Percentiles rank a stretch among this genome's conserved stretches.
These are phyloP conservation scores for Cephus cinctus DNA, from an alignment of 1,140 invertebrate genomes.

Conservation along the genomic window DNA sequence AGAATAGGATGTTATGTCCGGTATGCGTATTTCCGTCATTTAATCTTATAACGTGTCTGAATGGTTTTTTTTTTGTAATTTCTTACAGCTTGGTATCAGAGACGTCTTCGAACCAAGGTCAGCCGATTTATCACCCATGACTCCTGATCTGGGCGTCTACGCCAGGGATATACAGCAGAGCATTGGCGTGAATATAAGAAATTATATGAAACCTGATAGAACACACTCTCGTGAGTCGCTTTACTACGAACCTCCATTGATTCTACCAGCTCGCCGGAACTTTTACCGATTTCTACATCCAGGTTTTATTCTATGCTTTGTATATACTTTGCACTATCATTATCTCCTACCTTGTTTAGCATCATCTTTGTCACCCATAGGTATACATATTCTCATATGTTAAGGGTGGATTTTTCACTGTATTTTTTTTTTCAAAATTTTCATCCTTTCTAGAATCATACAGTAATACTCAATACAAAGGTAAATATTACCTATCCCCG, in stretches of 20 bases:
- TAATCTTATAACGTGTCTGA: too few relatives aligned
- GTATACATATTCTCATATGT: too few relatives aligned
- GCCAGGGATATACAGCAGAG: slow-evolving; percentile 80
- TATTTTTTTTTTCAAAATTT: slow-evolving; percentile 16
- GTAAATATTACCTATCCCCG: background rate
- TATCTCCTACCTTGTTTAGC: too few relatives aligned
- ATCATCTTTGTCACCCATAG: too few relatives aligned
- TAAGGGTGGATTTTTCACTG: too few relatives aligned
- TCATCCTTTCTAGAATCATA: too few relatives aligned
- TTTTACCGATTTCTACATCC: slow-evolving; percentile 39
- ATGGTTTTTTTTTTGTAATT: slow-evolving; percentile 17
- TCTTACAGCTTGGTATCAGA: slow-evolving; percentile 67
- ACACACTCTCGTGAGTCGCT: slow-evolving; percentile 35
- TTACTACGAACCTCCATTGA: slow-evolving; percentile 25
- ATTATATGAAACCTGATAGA: slow-evolving; percentile 62
- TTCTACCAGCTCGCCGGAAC: slow-evolving; percentile 30
- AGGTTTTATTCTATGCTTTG: slow-evolving; percentile 39
- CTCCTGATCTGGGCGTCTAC: slow-evolving; percentile 68
- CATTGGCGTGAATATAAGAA: slow-evolving; percentile 76
- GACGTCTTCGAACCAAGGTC: slow-evolving; percentile 76
- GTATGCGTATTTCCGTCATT: too few relatives aligned
- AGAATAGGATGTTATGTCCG: too few relatives aligned
- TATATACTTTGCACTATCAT: too few relatives aligned
- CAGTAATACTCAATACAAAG: too few relatives aligned
- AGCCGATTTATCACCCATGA: slow-evolving; percentile 75